Percentiles rank a stretch among this genome's conserved stretches.
These are phyloP conservation scores for Ruditapes philippinarum DNA, from an alignment of 1,140 invertebrate genomes.

Conservation along the genomic window DNA sequence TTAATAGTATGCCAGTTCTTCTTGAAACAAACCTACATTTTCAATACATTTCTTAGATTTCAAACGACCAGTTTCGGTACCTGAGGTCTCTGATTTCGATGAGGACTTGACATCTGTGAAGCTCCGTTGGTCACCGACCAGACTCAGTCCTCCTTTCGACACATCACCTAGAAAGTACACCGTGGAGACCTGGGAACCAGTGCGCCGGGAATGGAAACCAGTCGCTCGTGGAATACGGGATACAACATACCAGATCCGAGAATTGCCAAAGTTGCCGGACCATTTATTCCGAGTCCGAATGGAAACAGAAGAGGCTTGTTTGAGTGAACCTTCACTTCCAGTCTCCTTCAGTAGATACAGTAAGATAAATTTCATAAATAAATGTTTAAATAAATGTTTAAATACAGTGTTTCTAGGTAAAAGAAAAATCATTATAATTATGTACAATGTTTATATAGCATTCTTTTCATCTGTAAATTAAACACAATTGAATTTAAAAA, in stretches of 20 bases:
- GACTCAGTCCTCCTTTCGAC: conserved; percentile 61
- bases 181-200: conserved; percentile 78
- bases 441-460: too few species aligned
- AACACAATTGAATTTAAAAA: too few species aligned
- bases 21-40: too few species aligned
- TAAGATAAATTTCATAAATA: conserved; percentile 13
- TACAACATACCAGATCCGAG: conserved; percentile 78
- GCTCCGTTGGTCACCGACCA: conserved; percentile 75
- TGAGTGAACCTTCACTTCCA: conserved; percentile 92
- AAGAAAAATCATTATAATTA: too few species aligned
- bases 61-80: conserved; percentile 76
- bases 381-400: neutral
- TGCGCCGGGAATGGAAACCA: conserved; percentile 75
- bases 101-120: conserved; percentile 73
- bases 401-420: neutral
- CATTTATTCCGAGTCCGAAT: conserved; percentile 99
- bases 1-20: too few species aligned
- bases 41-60: conserved; percentile 55
- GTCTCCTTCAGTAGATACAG: conserved; percentile 75
- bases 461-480: too few species aligned
- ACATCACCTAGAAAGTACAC: conserved; percentile 74
- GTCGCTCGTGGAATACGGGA: conserved; percentile 75
- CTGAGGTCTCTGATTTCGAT: conserved; percentile 80
- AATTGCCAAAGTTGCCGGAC: conserved; percentile 87
- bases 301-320: conserved; percentile 97